Evolutionary conservation across 2,888 invertebrate species (phyloP).

Genomic region (Morpho helenor): DNA sequence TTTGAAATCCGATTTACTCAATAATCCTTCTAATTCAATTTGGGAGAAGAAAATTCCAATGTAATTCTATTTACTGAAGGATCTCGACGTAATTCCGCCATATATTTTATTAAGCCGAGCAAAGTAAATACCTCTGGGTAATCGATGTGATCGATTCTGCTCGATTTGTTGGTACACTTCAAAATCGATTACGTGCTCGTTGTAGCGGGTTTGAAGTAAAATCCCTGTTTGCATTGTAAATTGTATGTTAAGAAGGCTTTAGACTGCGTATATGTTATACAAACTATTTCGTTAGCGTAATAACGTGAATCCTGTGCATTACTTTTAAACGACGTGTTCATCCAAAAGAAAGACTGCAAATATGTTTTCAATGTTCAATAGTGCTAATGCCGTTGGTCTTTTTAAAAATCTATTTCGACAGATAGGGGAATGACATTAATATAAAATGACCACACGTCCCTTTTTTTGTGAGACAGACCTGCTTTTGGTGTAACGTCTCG

Average conservation of each 20-base stretch:
- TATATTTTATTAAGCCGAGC: constrained; percentile 23
- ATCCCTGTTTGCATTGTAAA: constrained; percentile 9
- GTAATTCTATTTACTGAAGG: constrained; percentile 13
- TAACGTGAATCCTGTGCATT: background rate
- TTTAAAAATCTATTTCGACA: no score
- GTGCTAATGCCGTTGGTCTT: no score
- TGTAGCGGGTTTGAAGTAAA: constrained; percentile 20
- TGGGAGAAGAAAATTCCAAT: constrained; percentile 6
- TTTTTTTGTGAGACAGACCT: no score
- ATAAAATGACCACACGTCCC: no score
- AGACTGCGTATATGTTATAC: background rate
- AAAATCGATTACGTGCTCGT: constrained; percentile 50
- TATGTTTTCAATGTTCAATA: no score
- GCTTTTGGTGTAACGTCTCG: no score
- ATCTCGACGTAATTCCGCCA: constrained; percentile 17
- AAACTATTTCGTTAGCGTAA: background rate
- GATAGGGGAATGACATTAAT: no score
- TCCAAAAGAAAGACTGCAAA: no score
- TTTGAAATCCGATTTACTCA: constrained; percentile 9
- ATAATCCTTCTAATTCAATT: constrained; percentile 10
- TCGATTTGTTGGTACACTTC: constrained; percentile 50
- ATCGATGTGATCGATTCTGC: constrained; percentile 32
- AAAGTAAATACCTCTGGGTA: constrained; percentile 23
- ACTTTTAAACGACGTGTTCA: background rate
- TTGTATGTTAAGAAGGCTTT: background rate